Percentiles rank a stretch among this genome's conserved stretches.
Conservation (phyloP, 2,888 invertebrate genomes). For the Zeuzera pyrina region DNA sequence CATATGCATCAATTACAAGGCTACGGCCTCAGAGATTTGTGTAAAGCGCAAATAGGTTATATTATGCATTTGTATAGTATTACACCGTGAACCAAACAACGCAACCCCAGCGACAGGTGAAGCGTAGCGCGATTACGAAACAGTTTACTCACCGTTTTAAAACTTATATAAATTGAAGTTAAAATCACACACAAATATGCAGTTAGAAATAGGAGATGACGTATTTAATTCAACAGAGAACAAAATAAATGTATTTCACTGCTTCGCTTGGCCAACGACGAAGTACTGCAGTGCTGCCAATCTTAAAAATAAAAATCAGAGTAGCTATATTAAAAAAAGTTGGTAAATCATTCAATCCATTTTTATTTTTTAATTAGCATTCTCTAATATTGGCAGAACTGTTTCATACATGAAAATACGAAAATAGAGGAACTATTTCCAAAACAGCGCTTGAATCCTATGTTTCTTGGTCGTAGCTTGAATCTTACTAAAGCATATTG, state of each 20-base stretch:
- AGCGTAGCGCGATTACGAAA: constrained; percentile 19
- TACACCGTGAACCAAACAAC: constrained; percentile 61
- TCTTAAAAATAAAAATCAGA: constrained; percentile 10
- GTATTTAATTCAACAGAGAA: constrained; percentile 51
- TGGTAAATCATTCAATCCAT: no score
- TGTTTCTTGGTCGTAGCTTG: no score
- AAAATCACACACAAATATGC: constrained; percentile 34
- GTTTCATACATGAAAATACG: no score
- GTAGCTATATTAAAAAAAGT: no score
- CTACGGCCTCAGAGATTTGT: constrained; percentile 57
- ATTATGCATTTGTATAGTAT: constrained; percentile 67
- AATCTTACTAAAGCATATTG: no score
- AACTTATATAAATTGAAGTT: constrained; percentile 27
- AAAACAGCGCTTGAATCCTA: not conserved
- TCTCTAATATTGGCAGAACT: no score
- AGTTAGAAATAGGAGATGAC: constrained; percentile 55
- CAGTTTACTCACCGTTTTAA: constrained; percentile 52
- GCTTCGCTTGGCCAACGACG: constrained; percentile 51
- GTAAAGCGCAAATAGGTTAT: constrained; percentile 64
- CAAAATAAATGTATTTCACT: constrained; percentile 21
- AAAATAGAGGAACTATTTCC: no score
- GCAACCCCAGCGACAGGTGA: constrained; percentile 36
- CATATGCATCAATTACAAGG: constrained; percentile 57
- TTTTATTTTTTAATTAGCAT: no score
- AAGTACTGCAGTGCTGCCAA: constrained; percentile 32